These are phyloP conservation scores for Tiphia femorata DNA, from an alignment of 2,888 invertebrate species.

Conservation along the genomic window DNA sequence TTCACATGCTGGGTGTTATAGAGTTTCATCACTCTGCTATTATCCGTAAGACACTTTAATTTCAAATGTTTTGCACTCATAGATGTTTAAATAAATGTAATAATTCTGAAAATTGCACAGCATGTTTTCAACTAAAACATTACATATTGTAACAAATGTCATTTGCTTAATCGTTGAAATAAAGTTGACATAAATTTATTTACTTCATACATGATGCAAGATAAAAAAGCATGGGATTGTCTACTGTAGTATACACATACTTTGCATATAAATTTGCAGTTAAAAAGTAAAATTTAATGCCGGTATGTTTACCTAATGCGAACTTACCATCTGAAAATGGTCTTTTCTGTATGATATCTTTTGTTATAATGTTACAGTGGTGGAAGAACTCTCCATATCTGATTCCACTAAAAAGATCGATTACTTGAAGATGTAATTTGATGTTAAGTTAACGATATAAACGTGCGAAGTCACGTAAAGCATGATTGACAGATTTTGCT, in stretches of 20 bases:
- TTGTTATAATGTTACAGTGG: conserved; percentile 8
- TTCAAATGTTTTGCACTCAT: too few relatives aligned
- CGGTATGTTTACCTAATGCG: conserved; percentile 13
- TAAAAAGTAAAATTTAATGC: conserved; percentile 32
- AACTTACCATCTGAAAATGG: conserved; percentile 31
- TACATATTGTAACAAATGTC: too few relatives aligned
- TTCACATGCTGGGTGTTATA: conserved; percentile 11
- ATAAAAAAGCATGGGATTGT: too few relatives aligned
- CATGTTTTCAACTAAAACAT: too few relatives aligned
- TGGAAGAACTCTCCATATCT: conserved; percentile 30
- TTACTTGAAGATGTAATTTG: conserved; percentile 10
- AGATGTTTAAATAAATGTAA: too few relatives aligned
- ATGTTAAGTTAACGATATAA: conserved; percentile 81
- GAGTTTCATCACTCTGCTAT: too few relatives aligned
- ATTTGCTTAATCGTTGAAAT: too few relatives aligned
- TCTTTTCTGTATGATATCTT: conserved; percentile 20
- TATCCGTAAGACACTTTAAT: too few relatives aligned
- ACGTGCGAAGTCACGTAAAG: conserved; percentile 87
- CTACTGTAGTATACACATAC: too few relatives aligned
- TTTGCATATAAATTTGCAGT: conserved; percentile 39
- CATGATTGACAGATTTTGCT: conserved; percentile 82
- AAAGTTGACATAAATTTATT: too few relatives aligned
- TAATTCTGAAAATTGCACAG: too few relatives aligned
- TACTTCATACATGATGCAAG: too few relatives aligned
- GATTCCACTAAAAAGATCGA: conserved; percentile 23